Percentiles rank a stretch among this genome's conserved stretches.
Evolutionary conservation across 37 sponge, comb jelly and placozoan species (phyloP).

Genomic region (Halichondria panicea): DNA sequence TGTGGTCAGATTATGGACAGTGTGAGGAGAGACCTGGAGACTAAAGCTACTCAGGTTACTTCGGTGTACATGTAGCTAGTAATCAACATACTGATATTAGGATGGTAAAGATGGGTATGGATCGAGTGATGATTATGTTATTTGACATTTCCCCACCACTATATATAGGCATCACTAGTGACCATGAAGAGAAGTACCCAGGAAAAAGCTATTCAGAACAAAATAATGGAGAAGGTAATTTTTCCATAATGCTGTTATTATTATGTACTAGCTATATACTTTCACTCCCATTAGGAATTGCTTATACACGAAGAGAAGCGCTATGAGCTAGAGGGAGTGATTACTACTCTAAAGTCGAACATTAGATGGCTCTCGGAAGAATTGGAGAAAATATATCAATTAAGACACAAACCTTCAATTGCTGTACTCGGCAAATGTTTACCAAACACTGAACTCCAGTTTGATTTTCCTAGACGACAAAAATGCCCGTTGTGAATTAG

Average conservation of each 20-base stretch:
- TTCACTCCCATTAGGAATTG: constrained; percentile 24
- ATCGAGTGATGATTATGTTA: background rate
- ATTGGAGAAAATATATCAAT: background rate
- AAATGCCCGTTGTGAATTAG: constrained; percentile 13
- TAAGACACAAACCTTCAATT: background rate
- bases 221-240: constrained; percentile 49
- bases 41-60: constrained; percentile 34
- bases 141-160: background rate
- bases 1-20: constrained; percentile 28
- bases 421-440: constrained; percentile 17
- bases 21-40: constrained; percentile 18
- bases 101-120: background rate
- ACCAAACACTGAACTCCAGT: constrained; percentile 46
- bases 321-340: background rate
- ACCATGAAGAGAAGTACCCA: constrained; percentile 32
- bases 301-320: constrained; percentile 22
- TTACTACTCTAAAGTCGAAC: constrained; percentile 13
- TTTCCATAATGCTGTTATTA: background rate
- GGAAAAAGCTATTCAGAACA: constrained; percentile 59
- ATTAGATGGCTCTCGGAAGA: constrained; percentile 20
- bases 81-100: background rate
- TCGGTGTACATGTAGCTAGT: background rate
- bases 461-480: constrained; percentile 51
- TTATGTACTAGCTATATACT: background rate
- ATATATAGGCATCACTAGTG: constrained; percentile 13